Percentiles rank a stretch among this genome's conserved stretches.
These are phyloP conservation scores for Vimba vimba DNA, from an alignment of 2,113 vertebrate genomes.

Conservation along the genomic window DNA sequence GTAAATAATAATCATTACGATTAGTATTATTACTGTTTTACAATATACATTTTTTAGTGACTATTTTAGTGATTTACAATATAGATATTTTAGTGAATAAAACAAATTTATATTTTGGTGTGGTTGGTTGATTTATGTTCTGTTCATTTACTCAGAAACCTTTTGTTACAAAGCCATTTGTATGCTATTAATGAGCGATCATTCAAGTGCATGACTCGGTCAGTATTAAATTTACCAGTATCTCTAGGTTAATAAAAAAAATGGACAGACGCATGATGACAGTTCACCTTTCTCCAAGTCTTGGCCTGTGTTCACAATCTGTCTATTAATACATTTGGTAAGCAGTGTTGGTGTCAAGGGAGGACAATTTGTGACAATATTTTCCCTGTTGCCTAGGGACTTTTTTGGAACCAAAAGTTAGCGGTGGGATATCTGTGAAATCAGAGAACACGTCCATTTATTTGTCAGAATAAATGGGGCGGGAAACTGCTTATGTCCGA, in stretches of 20 bases:
- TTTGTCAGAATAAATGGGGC: slow-evolving; percentile 56
- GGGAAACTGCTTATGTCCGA: slow-evolving; percentile 18
- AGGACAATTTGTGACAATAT: slow-evolving; percentile 40
- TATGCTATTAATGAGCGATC: not conserved
- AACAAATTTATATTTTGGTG: not conserved
- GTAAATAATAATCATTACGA: too few species aligned
- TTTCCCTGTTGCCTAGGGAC: slow-evolving; percentile 40
- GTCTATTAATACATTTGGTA: slow-evolving; percentile 18
- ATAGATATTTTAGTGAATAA: too few species aligned
- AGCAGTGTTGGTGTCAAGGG: not conserved
- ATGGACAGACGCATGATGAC: not conserved
- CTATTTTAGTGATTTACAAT: too few species aligned
- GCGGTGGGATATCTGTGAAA: slow-evolving; percentile 22
- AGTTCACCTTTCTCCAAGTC: not conserved
- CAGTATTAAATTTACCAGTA: not conserved
- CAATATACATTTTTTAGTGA: too few species aligned
- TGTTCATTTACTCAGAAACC: not conserved
- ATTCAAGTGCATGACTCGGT: not conserved
- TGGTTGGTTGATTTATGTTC: not conserved
- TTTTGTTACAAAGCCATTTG: not conserved
- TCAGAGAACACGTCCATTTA: slow-evolving; percentile 46
- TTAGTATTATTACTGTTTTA: too few species aligned
- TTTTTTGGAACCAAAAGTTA: slow-evolving; percentile 30
- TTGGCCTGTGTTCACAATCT: not conserved
- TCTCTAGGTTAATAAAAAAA: not conserved